Conservation (phyloP, 2,888 invertebrate species). For the Zeuzera pyrina region DNA sequence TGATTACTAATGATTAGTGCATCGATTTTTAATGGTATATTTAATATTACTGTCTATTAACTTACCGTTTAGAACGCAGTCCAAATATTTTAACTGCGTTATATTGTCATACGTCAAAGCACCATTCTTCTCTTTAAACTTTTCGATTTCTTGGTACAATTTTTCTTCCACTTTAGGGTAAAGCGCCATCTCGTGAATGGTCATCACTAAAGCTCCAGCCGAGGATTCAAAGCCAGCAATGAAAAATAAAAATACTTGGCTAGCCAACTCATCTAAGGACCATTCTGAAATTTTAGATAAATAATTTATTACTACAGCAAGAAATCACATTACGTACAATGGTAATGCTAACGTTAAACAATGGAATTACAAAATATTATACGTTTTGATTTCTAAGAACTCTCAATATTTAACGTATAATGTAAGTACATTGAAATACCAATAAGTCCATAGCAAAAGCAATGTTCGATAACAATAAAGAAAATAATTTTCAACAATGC, state of each 20-base stretch:
- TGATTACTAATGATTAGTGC: no score
- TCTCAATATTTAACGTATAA: no score
- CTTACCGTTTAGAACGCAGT: slow-evolving; percentile 5
- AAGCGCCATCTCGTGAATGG: slow-evolving; percentile 29
- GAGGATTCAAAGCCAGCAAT: slow-evolving; percentile 60
- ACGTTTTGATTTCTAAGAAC: no score
- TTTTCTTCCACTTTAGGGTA: slow-evolving; percentile 52
- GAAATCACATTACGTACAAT: neutral
- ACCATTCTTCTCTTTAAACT: slow-evolving; percentile 25
- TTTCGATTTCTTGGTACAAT: slow-evolving; percentile 43
- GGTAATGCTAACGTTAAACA: no score
- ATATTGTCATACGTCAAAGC: slow-evolving; percentile 17
- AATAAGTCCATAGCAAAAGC: no score
- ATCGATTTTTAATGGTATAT: slow-evolving; percentile 16
- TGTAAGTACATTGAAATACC: no score
- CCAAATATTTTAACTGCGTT: slow-evolving; percentile 5
- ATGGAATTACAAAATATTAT: no score
- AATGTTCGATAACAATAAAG: no score
- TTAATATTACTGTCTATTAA: slow-evolving; percentile 6
- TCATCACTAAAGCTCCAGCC: slow-evolving; percentile 42
- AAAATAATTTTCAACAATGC: no score
- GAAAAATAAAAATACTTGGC: slow-evolving; percentile 62
- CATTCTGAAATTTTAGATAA: slow-evolving; percentile 58
- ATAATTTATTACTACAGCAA: slow-evolving; percentile 1
- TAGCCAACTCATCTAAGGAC: slow-evolving; percentile 43